Evolutionary conservation across 2,797 vertebrate species (phyloP).

Genomic region (Sebastes itinus): DNA sequence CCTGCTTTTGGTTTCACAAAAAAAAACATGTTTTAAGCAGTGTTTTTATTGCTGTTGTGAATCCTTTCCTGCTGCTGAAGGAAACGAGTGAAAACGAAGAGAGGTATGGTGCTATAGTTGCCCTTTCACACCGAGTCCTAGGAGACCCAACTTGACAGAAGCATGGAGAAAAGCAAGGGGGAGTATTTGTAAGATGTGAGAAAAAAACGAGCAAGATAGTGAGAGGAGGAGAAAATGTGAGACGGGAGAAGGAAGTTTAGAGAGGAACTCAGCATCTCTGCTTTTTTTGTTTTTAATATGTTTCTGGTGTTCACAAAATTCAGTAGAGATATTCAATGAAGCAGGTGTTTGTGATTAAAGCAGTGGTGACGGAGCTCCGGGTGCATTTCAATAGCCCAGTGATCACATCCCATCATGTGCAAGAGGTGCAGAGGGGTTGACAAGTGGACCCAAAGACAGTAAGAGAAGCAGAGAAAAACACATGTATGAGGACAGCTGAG

Average conservation of each 20-base stretch:
- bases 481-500: constrained; percentile 46
- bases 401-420: constrained; percentile 44
- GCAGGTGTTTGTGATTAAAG: constrained; percentile 67
- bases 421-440: constrained; percentile 40
- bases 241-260: constrained; percentile 1
- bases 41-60: constrained; percentile 47
- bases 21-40: constrained; percentile 57
- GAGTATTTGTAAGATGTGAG: constrained; percentile 57
- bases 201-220: constrained; percentile 32
- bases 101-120: constrained; percentile 65
- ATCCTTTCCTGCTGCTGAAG: constrained; percentile 41
- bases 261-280: constrained; percentile 37
- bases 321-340: constrained; percentile 29
- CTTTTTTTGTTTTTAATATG: constrained; percentile 24
- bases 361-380: constrained; percentile 41
- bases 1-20: constrained; percentile 60
- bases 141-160: constrained; percentile 69
- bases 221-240: constrained; percentile 35
- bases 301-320: constrained; percentile 29
- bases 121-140: constrained; percentile 70
- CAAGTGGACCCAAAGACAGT: constrained; percentile 48
- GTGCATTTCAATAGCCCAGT: constrained; percentile 51
- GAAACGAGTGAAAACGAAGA: constrained; percentile 64
- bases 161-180: constrained; percentile 17
- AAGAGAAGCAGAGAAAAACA: constrained; percentile 32